Conservation (phyloP, 2,888 invertebrate genomes). For the Andrena bucephala region DNA sequence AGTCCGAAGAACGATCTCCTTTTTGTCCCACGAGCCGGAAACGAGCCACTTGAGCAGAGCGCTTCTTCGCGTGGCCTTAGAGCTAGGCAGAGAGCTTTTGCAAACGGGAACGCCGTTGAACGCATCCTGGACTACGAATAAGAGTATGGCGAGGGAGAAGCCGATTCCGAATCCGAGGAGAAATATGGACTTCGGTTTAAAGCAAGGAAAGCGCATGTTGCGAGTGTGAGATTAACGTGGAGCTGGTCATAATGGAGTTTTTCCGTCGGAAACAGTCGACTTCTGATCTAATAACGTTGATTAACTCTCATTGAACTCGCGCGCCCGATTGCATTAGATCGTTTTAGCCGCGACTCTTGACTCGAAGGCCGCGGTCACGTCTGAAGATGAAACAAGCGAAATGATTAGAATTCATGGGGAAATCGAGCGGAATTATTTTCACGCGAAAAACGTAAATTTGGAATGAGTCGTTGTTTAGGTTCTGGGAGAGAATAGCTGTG, state of each 20-base stretch:
- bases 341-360: neutral
- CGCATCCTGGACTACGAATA: constrained; percentile 32
- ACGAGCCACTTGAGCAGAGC: constrained; percentile 19
- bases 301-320: constrained; percentile 39
- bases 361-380: neutral
- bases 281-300: constrained; percentile 46
- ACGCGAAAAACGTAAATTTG: neutral
- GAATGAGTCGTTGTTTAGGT: too few relatives aligned
- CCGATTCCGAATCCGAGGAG: constrained; percentile 67
- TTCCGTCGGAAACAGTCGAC: neutral
- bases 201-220: constrained; percentile 44
- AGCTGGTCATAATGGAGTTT: neutral
- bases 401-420: neutral
- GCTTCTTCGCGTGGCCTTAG: neutral
- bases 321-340: constrained; percentile 20
- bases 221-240: neutral
- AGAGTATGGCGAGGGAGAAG: constrained; percentile 44
- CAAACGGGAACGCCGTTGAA: neutral
- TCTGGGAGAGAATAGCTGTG: too few relatives aligned
- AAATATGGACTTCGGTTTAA: constrained; percentile 51
- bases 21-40: neutral
- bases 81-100: neutral
- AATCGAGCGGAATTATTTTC: neutral
- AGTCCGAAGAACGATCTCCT: constrained; percentile 43
- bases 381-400: neutral